Evolutionary conservation across 2,888 invertebrate species (phyloP), one percentile per base, ranked within the genome.

Genomic region (Sarcophaga rosellei): DNA sequence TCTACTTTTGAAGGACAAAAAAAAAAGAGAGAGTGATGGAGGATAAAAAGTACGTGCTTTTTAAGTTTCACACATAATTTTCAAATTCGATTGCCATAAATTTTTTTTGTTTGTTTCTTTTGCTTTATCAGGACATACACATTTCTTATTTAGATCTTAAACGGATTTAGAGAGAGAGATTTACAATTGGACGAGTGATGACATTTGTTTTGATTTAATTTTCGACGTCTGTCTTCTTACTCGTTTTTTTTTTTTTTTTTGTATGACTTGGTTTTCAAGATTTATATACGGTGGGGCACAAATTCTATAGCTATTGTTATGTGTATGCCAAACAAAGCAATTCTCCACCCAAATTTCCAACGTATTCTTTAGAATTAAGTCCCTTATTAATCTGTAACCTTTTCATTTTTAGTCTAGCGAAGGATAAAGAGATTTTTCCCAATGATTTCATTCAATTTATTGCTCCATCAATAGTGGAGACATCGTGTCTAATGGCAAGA

Each of bases 391-490:
- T 53, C 17, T 53, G 17, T 53, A 53, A 53, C 53, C 53, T 53
- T 53, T 53, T 53, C 53, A 53, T 53, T 53, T 12, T 12, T 53
- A 35, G 35, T 35, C 35, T 35, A 8, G 10, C 23, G 66, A 66
- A 53, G 53, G 53, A 53, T 53, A 53, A 53, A 17, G 4, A 53
- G 53, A 53, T 53, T 86, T 86, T 86, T 86, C 72, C 84, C 78
- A 70, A 84, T 88, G 86, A 87, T 76, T 88, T 85, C 84, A 84
- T 86, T 88, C 86, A 85, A 87, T 88, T 88, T 85, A 82, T 87
- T 84, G 83, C 69, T 81, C 35, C 35, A 35, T 78, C 79, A 81
- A 75, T 79, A 81, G 73, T 77, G 65, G 35, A 45, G 57, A 59
- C 57, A 65, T 15, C 17, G 5, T 53, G 53, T 53, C 53, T 53